Evolutionary conservation across 1,140 invertebrate species (phyloP).

Genomic region (Holcopasites calliopsidis): DNA sequence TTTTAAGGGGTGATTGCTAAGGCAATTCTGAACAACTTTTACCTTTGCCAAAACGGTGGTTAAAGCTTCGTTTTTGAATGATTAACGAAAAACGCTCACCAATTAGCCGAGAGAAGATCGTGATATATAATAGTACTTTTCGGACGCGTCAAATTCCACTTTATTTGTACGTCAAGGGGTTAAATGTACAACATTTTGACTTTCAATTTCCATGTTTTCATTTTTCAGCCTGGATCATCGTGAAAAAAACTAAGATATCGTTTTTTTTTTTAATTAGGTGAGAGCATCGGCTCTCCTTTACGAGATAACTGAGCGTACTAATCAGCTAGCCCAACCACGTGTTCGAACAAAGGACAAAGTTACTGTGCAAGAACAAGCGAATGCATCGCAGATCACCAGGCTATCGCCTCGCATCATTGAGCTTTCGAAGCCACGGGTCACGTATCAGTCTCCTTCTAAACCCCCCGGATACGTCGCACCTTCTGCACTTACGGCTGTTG

Average conservation of each 20-base stretch:
- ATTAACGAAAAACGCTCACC: too few relatives aligned
- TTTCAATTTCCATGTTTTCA: too few relatives aligned
- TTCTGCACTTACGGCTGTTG: conserved; percentile 31
- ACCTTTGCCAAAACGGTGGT: too few relatives aligned
- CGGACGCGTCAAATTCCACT: too few relatives aligned
- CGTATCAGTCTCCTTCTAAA: conserved; percentile 13
- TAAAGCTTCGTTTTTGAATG: too few relatives aligned
- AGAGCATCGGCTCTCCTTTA: conserved; percentile 44
- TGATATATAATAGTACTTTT: too few relatives aligned
- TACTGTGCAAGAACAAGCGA: not conserved
- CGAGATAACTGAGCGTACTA: conserved; percentile 53
- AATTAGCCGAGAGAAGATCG: too few relatives aligned
- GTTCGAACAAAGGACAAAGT: not conserved
- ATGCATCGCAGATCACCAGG: not conserved
- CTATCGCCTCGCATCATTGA: conserved; percentile 25
- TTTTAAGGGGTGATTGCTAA: too few relatives aligned
- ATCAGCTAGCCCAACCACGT: conserved; percentile 44
- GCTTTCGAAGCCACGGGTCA: conserved; percentile 41
- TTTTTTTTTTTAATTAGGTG: conserved; percentile 15
- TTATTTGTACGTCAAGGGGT: too few relatives aligned
- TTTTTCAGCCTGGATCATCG: too few relatives aligned
- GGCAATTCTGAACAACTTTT: too few relatives aligned
- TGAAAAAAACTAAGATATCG: not conserved
- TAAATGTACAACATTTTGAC: too few relatives aligned
- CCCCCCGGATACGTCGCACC: conserved; percentile 18